A percentile compares a stretch with the other conserved stretches of the same genome.
Evolutionary conservation across 1,140 invertebrate species (phyloP).

Genomic region (Papilio aristodemus): DNA sequence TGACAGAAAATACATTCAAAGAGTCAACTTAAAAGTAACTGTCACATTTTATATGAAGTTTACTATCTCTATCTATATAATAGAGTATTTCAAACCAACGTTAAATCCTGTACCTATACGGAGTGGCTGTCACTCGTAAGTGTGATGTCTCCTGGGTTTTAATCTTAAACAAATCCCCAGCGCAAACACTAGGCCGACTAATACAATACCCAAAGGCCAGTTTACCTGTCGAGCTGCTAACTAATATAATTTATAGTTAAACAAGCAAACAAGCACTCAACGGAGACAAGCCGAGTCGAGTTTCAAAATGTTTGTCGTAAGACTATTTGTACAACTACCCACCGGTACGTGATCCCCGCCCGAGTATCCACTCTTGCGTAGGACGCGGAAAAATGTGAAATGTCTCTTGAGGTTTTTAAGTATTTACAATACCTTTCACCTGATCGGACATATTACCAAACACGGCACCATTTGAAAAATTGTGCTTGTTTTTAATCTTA

Average conservation of each 20-base stretch:
- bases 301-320: constrained; percentile 58
- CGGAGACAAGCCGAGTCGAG: constrained; percentile 56
- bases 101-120: too few species aligned
- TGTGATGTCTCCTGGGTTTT: neutral
- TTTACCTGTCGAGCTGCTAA: constrained; percentile 40
- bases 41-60: too few species aligned
- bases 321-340: constrained; percentile 52
- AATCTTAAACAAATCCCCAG: neutral
- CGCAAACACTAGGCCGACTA: constrained; percentile 3
- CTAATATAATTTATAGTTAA: constrained; percentile 54
- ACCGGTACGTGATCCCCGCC: constrained; percentile 50
- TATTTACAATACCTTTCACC: constrained; percentile 10
- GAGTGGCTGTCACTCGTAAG: too few species aligned
- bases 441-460: constrained; percentile 3
- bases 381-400: constrained; percentile 35
- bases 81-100: too few species aligned
- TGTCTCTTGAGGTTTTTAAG: constrained; percentile 3
- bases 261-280: constrained; percentile 50
- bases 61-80: neutral
- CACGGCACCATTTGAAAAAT: neutral
- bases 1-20: constrained; percentile 34
- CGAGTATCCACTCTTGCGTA: constrained; percentile 48
- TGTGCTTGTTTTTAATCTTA: neutral
- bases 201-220: neutral
- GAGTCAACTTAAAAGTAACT: constrained; percentile 6